Base-by-base conservation (phyloP, 1,140 invertebrate species). In the Homarus americanus region DNA sequence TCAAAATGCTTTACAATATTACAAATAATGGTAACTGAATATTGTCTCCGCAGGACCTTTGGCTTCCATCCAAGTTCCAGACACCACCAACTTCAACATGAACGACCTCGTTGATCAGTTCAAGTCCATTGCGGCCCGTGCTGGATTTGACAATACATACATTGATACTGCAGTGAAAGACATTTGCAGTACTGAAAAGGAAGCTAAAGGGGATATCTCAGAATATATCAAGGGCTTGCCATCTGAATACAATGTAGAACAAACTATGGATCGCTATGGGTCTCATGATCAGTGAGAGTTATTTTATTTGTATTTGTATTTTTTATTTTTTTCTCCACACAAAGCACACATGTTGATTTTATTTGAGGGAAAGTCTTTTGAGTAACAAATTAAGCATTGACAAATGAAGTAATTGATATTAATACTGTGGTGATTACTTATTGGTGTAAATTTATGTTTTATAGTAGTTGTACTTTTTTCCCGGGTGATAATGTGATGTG, bases 41-140 rank as follows among this genome's bases (percentile, higher is more conserved):
- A 44, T 76, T 88, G 40, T 85, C 36, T 87, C 32, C 15, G 36
- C 86, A 93, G 92, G 89, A 58, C 92, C 92, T 34, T 78, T 93
- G 63, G 91, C 92, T 40, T 93, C 92, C 76, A 93, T 93, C 66
- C 92, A 91, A 93, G 92, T 93, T 44, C 86, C 76, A 34, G 91
- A 92, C 49, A 79, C 89, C 1, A 38, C 86, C 40, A 91, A 91
- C 49, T 88, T 91, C 82, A 92, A 92, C 82, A 91, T 93, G 86
- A 92, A 93, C 82, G 91, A 93, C n/a, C 82, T 93, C 2, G 91
- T 93, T 44, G 92, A 91, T 78, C 91, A 93, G 58, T 93, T 93
- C 78, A 91, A 90, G 76, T 82, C 92, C n/a, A 86, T 93, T 63
- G 92, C 92, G 32, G 88, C 91, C 28, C 73, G 87, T 63, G 92